A percentile compares a stretch with the other conserved stretches of the same genome.
Evolutionary conservation across 2,113 vertebrate genomes (phyloP).

Genomic region (Balaenoptera acutorostrata): DNA sequence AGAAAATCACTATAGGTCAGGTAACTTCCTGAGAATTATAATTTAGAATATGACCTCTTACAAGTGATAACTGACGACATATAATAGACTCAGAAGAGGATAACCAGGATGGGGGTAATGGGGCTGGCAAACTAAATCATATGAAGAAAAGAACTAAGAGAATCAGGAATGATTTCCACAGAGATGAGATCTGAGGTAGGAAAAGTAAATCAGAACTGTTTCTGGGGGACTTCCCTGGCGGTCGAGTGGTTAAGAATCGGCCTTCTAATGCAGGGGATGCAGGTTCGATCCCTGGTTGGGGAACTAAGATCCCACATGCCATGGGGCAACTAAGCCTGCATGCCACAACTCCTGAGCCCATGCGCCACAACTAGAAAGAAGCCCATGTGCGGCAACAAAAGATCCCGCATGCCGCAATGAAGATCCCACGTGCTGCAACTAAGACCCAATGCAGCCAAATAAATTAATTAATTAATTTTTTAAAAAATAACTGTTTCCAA

Average conservation of each 20-base stretch:
- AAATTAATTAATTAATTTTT: too few relatives aligned
- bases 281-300: too few relatives aligned
- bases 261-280: too few relatives aligned
- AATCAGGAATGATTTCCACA: background rate
- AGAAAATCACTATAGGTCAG: background rate
- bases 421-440: too few relatives aligned
- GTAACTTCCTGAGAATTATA: background rate
- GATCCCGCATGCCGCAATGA: too few relatives aligned
- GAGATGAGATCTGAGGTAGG: background rate
- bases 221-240: background rate
- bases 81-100: slow-evolving; percentile 8
- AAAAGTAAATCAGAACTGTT: background rate
- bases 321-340: too few relatives aligned
- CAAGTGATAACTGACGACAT: background rate
- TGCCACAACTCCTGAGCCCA: too few relatives aligned
- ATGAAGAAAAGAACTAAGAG: background rate
- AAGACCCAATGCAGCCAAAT: too few relatives aligned
- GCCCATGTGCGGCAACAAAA: too few relatives aligned
- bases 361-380: too few relatives aligned
- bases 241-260: too few relatives aligned
- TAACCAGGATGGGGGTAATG: background rate
- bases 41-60: slow-evolving; percentile 12
- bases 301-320: too few relatives aligned
- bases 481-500: background rate
- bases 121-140: background rate